Evolutionary conservation across 1,140 invertebrate species (phyloP).

Genomic region (Pygmarrhopalites habei): DNA sequence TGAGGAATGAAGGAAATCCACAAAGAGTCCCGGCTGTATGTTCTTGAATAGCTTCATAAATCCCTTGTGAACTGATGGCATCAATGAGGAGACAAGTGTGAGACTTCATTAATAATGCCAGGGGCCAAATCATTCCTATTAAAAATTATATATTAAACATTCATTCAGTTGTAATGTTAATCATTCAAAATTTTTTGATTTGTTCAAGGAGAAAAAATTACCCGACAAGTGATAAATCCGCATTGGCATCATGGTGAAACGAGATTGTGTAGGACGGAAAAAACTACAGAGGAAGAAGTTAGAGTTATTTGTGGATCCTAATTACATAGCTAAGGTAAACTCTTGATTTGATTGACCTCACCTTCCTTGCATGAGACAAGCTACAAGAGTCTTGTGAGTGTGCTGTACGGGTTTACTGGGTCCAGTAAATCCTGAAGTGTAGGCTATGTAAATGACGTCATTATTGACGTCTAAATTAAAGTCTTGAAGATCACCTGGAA

Average conservation of each 20-base stretch:
- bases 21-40: background rate
- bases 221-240: conserved; percentile 3
- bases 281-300: background rate
- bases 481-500: conserved; percentile 6
- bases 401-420: background rate
- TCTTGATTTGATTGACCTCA: background rate
- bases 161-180: too few relatives aligned
- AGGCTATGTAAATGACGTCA: conserved; percentile 3
- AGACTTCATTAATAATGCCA: background rate
- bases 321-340: background rate
- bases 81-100: background rate
- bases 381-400: conserved; percentile 3
- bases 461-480: conserved; percentile 12
- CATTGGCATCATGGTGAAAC: conserved; percentile 1
- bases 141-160: too few relatives aligned
- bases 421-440: background rate
- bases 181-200: too few relatives aligned
- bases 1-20: conserved; percentile 6
- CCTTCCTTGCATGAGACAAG: conserved; percentile 1
- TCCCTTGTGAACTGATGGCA: background rate
- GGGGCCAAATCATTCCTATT: conserved; percentile 3
- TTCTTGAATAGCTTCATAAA: conserved; percentile 6
- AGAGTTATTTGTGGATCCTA: too few relatives aligned
- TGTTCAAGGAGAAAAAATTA: too few relatives aligned
- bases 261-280: background rate